Evolutionary conservation across 1,140 invertebrate genomes (phyloP).

Genomic region (Harlomillsia oculata): DNA sequence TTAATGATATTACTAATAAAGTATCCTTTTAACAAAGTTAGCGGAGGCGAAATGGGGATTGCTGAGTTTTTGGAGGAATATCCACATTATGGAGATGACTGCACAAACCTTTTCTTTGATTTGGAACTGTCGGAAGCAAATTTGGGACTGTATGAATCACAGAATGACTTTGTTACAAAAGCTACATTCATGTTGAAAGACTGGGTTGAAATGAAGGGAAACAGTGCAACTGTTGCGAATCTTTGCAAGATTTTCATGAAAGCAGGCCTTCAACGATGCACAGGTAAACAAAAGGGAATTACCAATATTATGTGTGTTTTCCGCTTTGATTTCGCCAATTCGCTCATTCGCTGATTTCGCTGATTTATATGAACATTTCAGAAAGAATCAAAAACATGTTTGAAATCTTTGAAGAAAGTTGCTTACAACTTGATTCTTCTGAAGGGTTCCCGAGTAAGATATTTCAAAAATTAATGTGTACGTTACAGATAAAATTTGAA

Average conservation of each 20-base stretch:
- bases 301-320: background rate
- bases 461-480: too few species aligned
- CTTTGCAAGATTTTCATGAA: conserved; percentile 2
- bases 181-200: conserved; percentile 15
- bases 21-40: too few species aligned
- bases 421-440: too few species aligned
- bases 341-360: background rate
- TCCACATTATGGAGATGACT: background rate
- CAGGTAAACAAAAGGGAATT: conserved; percentile 5
- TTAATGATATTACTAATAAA: too few species aligned
- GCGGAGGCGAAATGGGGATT: conserved; percentile 27
- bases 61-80: conserved; percentile 22
- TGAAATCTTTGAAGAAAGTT: background rate
- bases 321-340: background rate
- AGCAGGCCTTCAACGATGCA: conserved; percentile 6
- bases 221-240: conserved; percentile 6
- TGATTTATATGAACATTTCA: background rate
- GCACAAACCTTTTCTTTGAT: background rate
- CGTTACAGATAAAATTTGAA: too few species aligned
- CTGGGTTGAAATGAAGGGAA: conserved; percentile 7
- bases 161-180: conserved; percentile 12
- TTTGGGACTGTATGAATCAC: background rate
- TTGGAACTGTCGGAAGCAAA: background rate
- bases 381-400: conserved; percentile 2
- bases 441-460: too few species aligned